A percentile compares a stretch with the other conserved stretches of the same genome.
phyloP scores from a whole-genome alignment of 2,888 invertebrate species.

The Melikaiella ostensackeni region DNA sequence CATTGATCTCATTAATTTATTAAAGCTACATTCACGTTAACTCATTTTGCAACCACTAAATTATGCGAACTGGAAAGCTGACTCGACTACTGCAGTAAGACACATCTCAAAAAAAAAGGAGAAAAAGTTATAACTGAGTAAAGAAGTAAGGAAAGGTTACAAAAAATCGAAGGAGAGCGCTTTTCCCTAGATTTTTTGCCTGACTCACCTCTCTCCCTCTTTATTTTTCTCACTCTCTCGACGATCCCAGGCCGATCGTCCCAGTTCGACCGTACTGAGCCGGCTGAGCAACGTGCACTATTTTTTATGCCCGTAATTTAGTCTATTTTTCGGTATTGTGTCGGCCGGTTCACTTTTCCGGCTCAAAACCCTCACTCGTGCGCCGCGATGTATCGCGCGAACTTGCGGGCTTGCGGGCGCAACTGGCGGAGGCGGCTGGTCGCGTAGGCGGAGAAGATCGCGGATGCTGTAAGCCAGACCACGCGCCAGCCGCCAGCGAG shows the following conservation, averaged over 20 bases:
- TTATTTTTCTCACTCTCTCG: conserved; percentile 11
- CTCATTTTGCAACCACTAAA: neutral
- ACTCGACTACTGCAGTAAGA: neutral
- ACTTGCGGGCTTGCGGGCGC: conserved; percentile 77
- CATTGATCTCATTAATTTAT: neutral
- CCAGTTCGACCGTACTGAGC: conserved; percentile 59
- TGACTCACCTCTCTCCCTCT: conserved; percentile 32
- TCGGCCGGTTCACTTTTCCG: conserved; percentile 46
- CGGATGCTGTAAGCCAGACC: conserved; percentile 75
- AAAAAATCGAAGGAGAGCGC: conserved; percentile 26
- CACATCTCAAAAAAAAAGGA: conserved; percentile 4
- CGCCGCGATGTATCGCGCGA: conserved; percentile 69
- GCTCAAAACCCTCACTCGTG: conserved; percentile 53
- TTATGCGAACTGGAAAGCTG: neutral
- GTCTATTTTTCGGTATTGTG: neutral
- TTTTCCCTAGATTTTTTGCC: conserved; percentile 17
- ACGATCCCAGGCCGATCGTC: conserved; percentile 11
- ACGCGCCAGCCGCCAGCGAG: conserved; percentile 66
- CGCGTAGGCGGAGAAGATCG: conserved; percentile 76
- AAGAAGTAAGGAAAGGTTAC: neutral
- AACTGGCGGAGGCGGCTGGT: conserved; percentile 75
- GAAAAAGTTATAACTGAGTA: neutral
- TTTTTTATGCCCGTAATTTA: conserved; percentile 49
- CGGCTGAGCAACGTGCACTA: conserved; percentile 53
- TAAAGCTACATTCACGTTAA: neutral